phyloP scores from a whole-genome alignment of 2,888 invertebrate species.

The Archaeoteleia sp. region DNA sequence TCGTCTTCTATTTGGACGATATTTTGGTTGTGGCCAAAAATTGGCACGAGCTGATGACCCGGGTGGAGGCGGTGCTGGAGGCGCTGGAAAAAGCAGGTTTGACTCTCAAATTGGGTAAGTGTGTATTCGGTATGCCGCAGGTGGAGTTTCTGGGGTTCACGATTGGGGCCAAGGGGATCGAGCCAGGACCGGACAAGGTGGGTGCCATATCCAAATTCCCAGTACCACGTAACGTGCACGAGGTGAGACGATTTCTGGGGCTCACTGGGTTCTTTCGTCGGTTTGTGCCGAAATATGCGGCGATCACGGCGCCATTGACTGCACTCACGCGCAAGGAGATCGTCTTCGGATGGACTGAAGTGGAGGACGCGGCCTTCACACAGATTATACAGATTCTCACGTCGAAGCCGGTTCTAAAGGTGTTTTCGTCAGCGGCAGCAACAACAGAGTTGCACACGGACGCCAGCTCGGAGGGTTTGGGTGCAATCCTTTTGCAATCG shows the following conservation, averaged over 20 bases:
- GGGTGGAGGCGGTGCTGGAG: too few species aligned
- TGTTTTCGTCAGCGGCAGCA: background rate
- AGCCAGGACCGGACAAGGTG: too few species aligned
- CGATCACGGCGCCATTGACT: constrained; percentile 2
- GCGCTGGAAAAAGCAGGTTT: too few species aligned
- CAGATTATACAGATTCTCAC: constrained; percentile 1
- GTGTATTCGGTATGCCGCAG: too few species aligned
- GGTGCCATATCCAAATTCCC: too few species aligned
- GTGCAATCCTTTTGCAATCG: constrained; percentile 35
- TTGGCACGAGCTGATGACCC: too few species aligned
- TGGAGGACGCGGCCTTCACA: constrained; percentile 17
- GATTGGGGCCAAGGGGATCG: too few species aligned
- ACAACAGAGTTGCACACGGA: constrained; percentile 39
- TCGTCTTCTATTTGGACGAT: too few species aligned
- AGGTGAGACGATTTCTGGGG: constrained; percentile 18
- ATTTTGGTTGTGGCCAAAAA: too few species aligned
- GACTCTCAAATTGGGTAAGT: too few species aligned
- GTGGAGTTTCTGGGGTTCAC: too few species aligned
- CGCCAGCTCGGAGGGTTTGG: constrained; percentile 36
- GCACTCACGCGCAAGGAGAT: background rate
- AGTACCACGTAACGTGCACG: constrained; percentile 7
- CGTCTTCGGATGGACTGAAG: constrained; percentile 9
- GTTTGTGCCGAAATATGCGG: constrained; percentile 12
- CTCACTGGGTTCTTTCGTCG: constrained; percentile 19
- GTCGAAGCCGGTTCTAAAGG: too few species aligned